Percentiles rank a stretch among this genome's conserved stretches.
Evolutionary conservation across 23 tunicate species (phyloP).

Genomic region (Halocynthia roretzi): DNA sequence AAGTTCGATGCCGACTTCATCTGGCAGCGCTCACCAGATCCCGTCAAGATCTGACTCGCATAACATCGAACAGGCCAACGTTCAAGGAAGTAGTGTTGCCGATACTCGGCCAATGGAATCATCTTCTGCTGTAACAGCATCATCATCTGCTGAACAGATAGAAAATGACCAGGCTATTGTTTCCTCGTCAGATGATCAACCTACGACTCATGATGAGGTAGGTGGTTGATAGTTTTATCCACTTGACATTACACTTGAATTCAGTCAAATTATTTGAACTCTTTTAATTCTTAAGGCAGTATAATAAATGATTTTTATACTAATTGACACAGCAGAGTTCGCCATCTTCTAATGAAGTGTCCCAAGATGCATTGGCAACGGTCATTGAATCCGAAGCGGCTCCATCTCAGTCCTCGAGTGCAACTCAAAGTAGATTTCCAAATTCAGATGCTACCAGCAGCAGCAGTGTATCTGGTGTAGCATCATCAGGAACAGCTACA

Average conservation of each 20-base stretch:
- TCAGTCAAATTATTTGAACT: neutral
- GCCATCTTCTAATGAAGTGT: constrained; percentile 2
- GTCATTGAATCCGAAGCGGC: constrained; percentile 33
- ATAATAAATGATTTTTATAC: too few relatives aligned
- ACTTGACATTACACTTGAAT: neutral
- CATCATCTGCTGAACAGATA: constrained; percentile 16
- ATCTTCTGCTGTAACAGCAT: constrained; percentile 7
- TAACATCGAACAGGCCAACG: neutral
- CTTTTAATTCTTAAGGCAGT: neutral
- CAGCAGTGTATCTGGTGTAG: constrained; percentile 14
- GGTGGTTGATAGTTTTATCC: too few relatives aligned
- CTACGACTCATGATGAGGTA: constrained; percentile 42
- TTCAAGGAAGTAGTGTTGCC: constrained; percentile 15
- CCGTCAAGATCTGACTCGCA: constrained; percentile 8
- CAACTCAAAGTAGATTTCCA: constrained; percentile 5
- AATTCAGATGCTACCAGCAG: constrained; percentile 31
- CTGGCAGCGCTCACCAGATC: neutral
- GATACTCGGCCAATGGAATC: constrained; percentile 5
- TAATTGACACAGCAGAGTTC: neutral
- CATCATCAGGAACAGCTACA: constrained; percentile 11
- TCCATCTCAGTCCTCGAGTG: constrained; percentile 28
- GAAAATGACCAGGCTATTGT: constrained; percentile 84
- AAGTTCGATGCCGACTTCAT: constrained; percentile 17
- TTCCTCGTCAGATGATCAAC: constrained; percentile 82
- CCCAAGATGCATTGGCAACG: neutral